phyloP scores from a whole-genome alignment of 2,888 invertebrate genomes.

The Meghimatium bilineatum region DNA sequence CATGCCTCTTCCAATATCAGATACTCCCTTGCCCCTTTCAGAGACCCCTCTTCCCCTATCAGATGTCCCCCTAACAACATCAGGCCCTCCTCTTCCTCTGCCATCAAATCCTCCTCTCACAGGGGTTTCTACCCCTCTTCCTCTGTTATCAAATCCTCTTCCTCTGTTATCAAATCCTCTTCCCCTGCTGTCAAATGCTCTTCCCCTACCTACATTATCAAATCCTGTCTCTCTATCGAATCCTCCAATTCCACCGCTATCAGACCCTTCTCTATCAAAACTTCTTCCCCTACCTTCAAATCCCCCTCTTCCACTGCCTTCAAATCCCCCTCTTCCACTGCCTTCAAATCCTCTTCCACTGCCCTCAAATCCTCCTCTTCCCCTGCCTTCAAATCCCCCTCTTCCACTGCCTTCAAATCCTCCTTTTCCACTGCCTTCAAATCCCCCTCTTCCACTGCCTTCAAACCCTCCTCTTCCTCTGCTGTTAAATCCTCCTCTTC shows the following conservation, averaged over 20 bases:
- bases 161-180: constrained; percentile 27
- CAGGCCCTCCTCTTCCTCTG: constrained; percentile 15
- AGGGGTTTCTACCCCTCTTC: background rate
- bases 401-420: constrained; percentile 29
- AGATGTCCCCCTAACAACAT: constrained; percentile 5
- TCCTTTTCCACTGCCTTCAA: constrained; percentile 20
- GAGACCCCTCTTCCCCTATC: constrained; percentile 14
- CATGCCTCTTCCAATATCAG: constrained; percentile 11
- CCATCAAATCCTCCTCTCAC: background rate
- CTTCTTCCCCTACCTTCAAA: background rate
- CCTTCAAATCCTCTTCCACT: constrained; percentile 15
- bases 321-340: background rate
- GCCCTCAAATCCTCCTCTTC: background rate
- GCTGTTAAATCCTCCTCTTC: constrained; percentile 27
- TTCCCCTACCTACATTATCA: background rate
- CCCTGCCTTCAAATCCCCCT: background rate
- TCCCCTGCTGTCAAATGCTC: background rate
- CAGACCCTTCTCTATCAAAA: constrained; percentile 19
- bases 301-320: background rate
- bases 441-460: background rate
- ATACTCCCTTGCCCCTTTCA: constrained; percentile 14
- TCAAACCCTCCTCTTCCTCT: constrained; percentile 18
- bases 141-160: constrained; percentile 1
- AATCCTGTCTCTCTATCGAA: constrained; percentile 16
- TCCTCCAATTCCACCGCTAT: background rate